Evolutionary conservation across 2,113 vertebrate species (phyloP), one percentile per base, ranked within the genome.

Genomic region (Grammomys dolichurus): DNA sequence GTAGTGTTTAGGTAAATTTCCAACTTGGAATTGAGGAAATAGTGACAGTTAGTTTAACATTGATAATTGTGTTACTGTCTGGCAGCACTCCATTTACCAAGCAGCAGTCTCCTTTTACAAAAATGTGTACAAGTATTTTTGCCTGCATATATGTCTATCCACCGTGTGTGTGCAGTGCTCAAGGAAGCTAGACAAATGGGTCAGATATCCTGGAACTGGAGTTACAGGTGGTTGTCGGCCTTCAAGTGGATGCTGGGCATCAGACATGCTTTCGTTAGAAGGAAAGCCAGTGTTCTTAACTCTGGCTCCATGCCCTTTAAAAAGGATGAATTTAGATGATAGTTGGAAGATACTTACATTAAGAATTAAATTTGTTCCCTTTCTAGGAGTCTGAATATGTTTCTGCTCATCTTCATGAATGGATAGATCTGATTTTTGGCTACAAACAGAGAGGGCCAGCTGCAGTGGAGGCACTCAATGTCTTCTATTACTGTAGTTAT

Each of bases 371-470:
- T 87, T 94, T 98, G 40, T 97, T 96, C 36, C 43, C 93, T 70
- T 96, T 96, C 94, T 97, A 99, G 99, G 99, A 99, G 97, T 99
- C 99, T 0, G 99, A 99, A 84, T 99, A 99, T 92, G 99, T 99
- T 48, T 99, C 99, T 56, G 99, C 99, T 82, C 99, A 99, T 98
- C 99, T 99, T 93, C 99, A 99, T 95, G 99, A 99, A 98, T 99
- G 99, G 99, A 99, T 99, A 91, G 99, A 99, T 98, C 98, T 99
- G 97, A 99, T 99, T 97, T 99, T 99, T 95, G 99, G 99, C 43
- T 99, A 99, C 98, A 99, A 99, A 97, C 99, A 99, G 98, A 99
- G 99, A 58, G 99, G 99, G 22, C 99, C 99, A 56, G 99, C 99
- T 86, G 99, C 99, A 5, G 99, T 99, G 87, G 99, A 99, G 91